Evolutionary conservation across 2,113 vertebrate genomes (phyloP).

Genomic region (Speoplatyrhinus poulsoni): DNA sequence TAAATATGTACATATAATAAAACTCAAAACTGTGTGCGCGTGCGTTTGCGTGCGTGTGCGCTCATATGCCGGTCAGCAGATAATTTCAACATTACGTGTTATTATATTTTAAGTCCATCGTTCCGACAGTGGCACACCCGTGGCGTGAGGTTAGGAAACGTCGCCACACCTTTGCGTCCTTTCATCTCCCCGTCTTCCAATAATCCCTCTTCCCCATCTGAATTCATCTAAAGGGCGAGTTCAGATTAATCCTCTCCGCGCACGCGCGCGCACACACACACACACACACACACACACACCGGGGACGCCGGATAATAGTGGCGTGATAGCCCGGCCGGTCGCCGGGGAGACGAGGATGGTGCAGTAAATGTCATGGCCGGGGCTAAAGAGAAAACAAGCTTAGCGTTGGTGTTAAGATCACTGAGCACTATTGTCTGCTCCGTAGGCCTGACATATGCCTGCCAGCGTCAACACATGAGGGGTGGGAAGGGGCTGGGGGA

Average conservation of each 20-base stretch:
- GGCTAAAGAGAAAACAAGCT: constrained; percentile 73
- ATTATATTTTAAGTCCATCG: too few relatives aligned
- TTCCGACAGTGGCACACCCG: too few relatives aligned
- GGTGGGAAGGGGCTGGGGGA: background rate
- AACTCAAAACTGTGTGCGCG: too few relatives aligned
- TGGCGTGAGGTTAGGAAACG: too few relatives aligned
- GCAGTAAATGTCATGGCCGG: constrained; percentile 67
- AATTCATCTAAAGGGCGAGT: constrained; percentile 47
- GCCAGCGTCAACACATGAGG: constrained; percentile 49
- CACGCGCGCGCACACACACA: constrained; percentile 13
- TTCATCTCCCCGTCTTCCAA: constrained; percentile 54
- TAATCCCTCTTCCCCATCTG: constrained; percentile 56
- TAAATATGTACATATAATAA: too few relatives aligned
- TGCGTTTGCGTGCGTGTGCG: too few relatives aligned
- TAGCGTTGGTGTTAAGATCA: constrained; percentile 65
- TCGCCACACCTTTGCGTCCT: constrained; percentile 1
- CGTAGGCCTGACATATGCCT: constrained; percentile 65
- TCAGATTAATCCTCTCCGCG: constrained; percentile 52
- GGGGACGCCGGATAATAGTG: constrained; percentile 50
- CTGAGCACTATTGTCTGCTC: constrained; percentile 50
- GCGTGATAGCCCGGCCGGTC: constrained; percentile 50
- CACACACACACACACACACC: constrained; percentile 21
- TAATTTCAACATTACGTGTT: too few relatives aligned
- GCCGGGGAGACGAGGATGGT: constrained; percentile 42
- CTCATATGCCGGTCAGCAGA: too few relatives aligned